Base-by-base conservation (phyloP, 1,140 invertebrate genomes). In the Pomacea maculata region DNA sequence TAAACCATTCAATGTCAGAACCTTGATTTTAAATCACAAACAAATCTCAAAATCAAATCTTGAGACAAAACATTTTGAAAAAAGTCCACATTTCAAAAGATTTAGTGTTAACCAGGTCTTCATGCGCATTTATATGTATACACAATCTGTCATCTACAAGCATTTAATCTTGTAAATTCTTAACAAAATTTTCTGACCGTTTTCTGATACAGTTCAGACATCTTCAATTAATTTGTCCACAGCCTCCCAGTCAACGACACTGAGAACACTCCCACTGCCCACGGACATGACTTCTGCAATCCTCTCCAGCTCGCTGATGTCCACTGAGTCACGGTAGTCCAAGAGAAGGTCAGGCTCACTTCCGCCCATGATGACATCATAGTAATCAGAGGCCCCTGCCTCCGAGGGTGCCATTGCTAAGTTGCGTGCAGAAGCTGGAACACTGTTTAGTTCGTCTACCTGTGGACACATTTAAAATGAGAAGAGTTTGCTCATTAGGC, bases 201-300 rank as follows among this genome's bases (percentile, higher is more conserved):
- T 52, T 78, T 25, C 17, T 21, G 34, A 19, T 77, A 3, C 15
- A 15, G 64, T 11, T 75, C 72, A 83, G 10, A 87, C 87, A 76
- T 88, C 86, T 19, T 83, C 85, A 72, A 91, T 89, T 2, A 90
- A 77, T 29, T 88, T 83, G 72, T 91, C 87, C 29, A 91, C 85
- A 57, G 86, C 86, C 79, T 90, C 89, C 90, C 90, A 91, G 84
- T 91, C 90, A 77, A 91, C 90, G 67, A 87, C 86, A 82, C 89
- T 90, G 80, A 88, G 85, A 9, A 90, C 85, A 81, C 89, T 90
- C 55, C 87, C 89, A 80, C 85, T 86, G 55, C 86, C 84, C 11
- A 90, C 82, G 15, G 89, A 90, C 29, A 83, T 88, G 21, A 78
- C 85, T 29, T 89, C 87, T 19, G 88, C 88, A 55, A 90, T 88